Conservation (phyloP, 2,113 vertebrate genomes). For the Formicarius rufipectus region DNA sequence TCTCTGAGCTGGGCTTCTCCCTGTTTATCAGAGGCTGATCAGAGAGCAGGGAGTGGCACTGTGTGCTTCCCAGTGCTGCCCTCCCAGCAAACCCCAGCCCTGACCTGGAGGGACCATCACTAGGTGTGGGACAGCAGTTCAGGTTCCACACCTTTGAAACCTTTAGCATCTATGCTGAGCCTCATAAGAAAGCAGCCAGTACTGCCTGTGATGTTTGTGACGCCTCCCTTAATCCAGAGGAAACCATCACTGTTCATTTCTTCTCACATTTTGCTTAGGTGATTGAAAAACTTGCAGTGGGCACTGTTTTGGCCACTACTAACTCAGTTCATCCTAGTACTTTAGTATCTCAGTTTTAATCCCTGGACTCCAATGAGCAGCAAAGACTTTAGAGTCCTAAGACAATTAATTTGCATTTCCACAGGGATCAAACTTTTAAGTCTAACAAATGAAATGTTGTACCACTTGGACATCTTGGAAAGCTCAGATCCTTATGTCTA, state of each 20-base stretch:
- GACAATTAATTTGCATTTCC: not conserved
- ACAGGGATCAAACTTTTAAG: not conserved
- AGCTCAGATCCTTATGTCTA: not conserved
- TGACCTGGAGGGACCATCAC: not conserved
- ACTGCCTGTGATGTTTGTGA: not conserved
- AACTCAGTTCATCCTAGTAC: not conserved
- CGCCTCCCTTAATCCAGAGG: not conserved
- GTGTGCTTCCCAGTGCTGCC: not conserved
- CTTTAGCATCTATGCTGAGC: not conserved
- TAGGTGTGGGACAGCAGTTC: slow-evolving; percentile 3
- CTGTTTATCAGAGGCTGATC: slow-evolving; percentile 19
- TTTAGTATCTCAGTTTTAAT: not conserved
- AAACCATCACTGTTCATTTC: fast-evolving
- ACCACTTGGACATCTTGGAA: not conserved
- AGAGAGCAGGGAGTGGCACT: not conserved
- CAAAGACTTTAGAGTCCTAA: not conserved
- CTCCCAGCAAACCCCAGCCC: not conserved
- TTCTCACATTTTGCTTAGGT: not conserved
- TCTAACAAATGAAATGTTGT: not conserved
- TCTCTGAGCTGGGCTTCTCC: not conserved
- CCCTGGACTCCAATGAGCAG: not conserved
- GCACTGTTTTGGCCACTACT: not conserved
- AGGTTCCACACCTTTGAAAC: not conserved
- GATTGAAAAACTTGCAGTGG: not conserved
- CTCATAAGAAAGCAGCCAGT: not conserved